These are phyloP conservation scores for Aphelenchoides avenae DNA, from an alignment of 1,140 invertebrate genomes.

Conservation along the genomic window DNA sequence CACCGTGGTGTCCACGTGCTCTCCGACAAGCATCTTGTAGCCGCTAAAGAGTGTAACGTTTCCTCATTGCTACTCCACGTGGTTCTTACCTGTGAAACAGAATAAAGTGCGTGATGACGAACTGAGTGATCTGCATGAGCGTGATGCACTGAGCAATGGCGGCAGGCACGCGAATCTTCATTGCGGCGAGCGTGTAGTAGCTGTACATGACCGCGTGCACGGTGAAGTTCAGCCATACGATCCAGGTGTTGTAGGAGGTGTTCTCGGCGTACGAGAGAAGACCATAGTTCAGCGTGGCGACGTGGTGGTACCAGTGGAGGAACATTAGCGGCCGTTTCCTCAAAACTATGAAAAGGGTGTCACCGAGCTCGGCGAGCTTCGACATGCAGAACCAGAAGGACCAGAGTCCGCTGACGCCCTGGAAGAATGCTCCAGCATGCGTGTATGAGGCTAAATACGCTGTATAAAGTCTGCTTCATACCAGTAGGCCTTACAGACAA, in stretches of 20 bases:
- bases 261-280: slow-evolving; percentile 92
- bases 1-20: slow-evolving; percentile 64
- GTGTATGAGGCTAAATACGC: slow-evolving; percentile 65
- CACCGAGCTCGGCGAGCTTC: slow-evolving; percentile 58
- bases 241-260: slow-evolving; percentile 92
- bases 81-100: too few relatives aligned
- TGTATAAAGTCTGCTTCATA: slow-evolving; percentile 66
- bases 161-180: slow-evolving; percentile 76
- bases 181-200: slow-evolving; percentile 85
- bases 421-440: slow-evolving; percentile 70
- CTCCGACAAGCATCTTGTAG: slow-evolving; percentile 58
- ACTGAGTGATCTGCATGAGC: slow-evolving; percentile 83
- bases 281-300: slow-evolving; percentile 77
- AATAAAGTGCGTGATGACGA: slow-evolving; percentile 84
- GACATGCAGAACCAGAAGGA: slow-evolving; percentile 53
- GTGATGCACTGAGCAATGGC: slow-evolving; percentile 86
- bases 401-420: slow-evolving; percentile 75
- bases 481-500: slow-evolving; percentile 73
- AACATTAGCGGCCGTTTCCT: slow-evolving; percentile 55
- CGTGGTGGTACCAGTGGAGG: slow-evolving; percentile 66
- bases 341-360: slow-evolving; percentile 55
- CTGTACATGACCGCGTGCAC: slow-evolving; percentile 92
- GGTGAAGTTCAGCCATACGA: slow-evolving; percentile 94
- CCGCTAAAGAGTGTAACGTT: too few relatives aligned
- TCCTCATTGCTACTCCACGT: too few relatives aligned